A percentile compares a stretch with the other conserved stretches of the same genome.
Conservation (phyloP, 2,888 invertebrate species). For the Erpobdella octoculata region DNA sequence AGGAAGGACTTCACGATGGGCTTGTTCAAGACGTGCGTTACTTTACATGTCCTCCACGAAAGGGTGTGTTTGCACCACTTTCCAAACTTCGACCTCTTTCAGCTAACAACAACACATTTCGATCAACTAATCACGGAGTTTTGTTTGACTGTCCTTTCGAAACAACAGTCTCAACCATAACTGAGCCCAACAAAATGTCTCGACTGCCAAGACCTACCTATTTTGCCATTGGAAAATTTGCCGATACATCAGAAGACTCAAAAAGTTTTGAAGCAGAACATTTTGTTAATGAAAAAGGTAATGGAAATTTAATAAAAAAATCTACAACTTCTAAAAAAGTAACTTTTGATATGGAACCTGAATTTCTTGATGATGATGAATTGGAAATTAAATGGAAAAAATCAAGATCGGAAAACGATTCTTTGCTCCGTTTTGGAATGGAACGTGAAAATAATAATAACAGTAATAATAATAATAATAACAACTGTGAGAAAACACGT, state of each 20-base stretch:
- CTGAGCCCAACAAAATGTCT: neutral
- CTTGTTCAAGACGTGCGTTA: constrained; percentile 60
- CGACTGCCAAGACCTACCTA: constrained; percentile 3
- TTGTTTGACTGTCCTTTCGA: constrained; percentile 24
- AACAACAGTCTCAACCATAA: neutral
- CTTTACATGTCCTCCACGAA: constrained; percentile 58
- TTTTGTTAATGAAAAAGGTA: neutral
- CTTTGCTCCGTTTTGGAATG: neutral
- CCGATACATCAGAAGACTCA: neutral
- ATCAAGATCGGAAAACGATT: constrained; percentile 6
- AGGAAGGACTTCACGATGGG: constrained; percentile 62
- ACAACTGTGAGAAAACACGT: neutral
- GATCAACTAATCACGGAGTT: constrained; percentile 10
- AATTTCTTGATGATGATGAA: neutral
- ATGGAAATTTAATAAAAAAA: neutral
- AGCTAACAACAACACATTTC: neutral
- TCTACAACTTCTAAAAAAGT: neutral
- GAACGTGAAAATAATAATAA: constrained; percentile 13
- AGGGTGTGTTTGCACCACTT: constrained; percentile 62
- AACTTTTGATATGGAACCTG: constrained; percentile 10
- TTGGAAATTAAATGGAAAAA: constrained; percentile 2
- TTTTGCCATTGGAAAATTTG: neutral
- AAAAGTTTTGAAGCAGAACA: neutral
- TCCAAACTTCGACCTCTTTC: constrained; percentile 53
- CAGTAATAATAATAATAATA: neutral